Evolutionary conservation across 2,888 invertebrate species (phyloP).

Genomic region (Euplagia quadripunctaria): DNA sequence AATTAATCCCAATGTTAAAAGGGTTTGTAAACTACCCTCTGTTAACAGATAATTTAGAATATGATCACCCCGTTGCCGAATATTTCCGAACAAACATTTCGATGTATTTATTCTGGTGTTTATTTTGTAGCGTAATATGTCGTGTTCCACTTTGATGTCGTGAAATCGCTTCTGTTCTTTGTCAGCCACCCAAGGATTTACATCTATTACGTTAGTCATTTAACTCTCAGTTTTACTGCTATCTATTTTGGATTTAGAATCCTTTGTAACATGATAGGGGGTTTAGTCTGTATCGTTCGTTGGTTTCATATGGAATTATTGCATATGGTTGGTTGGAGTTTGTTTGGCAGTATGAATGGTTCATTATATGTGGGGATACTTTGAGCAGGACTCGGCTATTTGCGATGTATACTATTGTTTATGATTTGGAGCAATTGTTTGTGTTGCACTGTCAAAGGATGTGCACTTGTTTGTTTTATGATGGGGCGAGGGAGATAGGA

Average conservation of each 20-base stretch:
- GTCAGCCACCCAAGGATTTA: conserved; percentile 84
- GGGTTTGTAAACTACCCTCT: conserved; percentile 80
- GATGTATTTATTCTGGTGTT: conserved; percentile 86
- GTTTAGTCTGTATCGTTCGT: conserved; percentile 68
- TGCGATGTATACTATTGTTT: conserved; percentile 86
- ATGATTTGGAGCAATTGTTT: conserved; percentile 86
- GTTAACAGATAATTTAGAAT: conserved; percentile 82
- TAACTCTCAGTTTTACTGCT: conserved; percentile 81
- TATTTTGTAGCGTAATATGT: conserved; percentile 87
- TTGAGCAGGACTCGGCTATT: conserved; percentile 80
- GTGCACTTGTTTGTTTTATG: conserved; percentile 83
- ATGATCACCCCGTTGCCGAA: conserved; percentile 84
- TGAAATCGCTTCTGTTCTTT: conserved; percentile 87
- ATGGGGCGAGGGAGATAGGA: conserved; percentile 62
- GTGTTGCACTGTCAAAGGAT: conserved; percentile 85
- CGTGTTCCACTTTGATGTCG: conserved; percentile 87
- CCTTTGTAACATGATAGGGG: conserved; percentile 77
- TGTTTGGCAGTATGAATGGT: conserved; percentile 87
- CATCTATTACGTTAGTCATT: conserved; percentile 78
- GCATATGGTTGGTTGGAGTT: conserved; percentile 86
- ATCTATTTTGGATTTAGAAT: conserved; percentile 80
- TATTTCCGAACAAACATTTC: conserved; percentile 85
- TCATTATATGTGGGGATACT: conserved; percentile 85
- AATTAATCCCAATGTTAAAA: conserved; percentile 83
- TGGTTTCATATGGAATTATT: conserved; percentile 80